Conservation (phyloP, 2,888 invertebrate species). For the Diploptera punctata region DNA sequence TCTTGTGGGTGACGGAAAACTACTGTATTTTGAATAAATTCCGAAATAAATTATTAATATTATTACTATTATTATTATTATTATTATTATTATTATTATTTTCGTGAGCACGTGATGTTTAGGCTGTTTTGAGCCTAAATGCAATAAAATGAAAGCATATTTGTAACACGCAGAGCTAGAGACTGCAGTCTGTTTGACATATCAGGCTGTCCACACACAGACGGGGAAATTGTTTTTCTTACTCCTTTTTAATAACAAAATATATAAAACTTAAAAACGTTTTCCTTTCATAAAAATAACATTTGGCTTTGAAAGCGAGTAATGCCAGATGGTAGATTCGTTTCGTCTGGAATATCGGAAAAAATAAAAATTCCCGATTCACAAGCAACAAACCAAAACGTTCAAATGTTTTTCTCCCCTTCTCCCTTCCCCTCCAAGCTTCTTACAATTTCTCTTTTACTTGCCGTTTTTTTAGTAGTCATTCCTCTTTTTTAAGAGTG, state of each 20-base stretch:
- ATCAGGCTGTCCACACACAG: too few relatives aligned
- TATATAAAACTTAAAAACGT: neutral
- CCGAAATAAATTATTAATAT: too few relatives aligned
- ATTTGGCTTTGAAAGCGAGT: slow-evolving; percentile 7
- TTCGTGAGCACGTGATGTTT: too few relatives aligned
- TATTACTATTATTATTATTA: too few relatives aligned
- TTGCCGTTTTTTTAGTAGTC: neutral
- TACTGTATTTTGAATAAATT: too few relatives aligned
- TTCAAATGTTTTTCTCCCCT: neutral
- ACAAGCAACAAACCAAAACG: neutral
- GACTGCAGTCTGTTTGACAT: too few relatives aligned
- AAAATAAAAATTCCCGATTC: slow-evolving; percentile 8
- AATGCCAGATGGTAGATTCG: neutral
- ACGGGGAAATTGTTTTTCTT: slow-evolving; percentile 4
- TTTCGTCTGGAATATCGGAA: neutral
- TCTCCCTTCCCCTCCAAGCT: neutral
- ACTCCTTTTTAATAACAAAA: slow-evolving; percentile 3
- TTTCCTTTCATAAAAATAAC: neutral
- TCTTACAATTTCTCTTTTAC: neutral
- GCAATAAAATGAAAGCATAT: too few relatives aligned
- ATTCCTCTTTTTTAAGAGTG: neutral
- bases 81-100: too few relatives aligned
- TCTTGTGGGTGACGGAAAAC: too few relatives aligned
- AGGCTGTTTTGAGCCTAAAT: too few relatives aligned
- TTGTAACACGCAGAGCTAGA: too few relatives aligned